Percentiles rank a stretch among this genome's conserved stretches.
These are phyloP conservation scores for Ascaphus truei DNA, from an alignment of 2,113 vertebrate species.

Conservation along the genomic window DNA sequence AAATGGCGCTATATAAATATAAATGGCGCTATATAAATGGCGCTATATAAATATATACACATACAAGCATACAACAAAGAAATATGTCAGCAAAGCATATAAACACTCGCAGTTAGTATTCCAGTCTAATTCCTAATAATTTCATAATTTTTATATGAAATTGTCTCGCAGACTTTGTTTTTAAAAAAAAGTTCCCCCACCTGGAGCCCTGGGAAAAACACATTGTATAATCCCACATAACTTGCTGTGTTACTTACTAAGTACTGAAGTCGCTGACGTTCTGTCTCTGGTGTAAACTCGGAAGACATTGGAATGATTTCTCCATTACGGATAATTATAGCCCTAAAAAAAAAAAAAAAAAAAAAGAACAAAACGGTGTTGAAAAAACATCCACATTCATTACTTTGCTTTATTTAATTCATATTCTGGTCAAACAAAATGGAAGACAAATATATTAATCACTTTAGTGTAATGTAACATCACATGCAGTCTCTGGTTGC, in stretches of 20 bases:
- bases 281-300: slow-evolving; percentile 94
- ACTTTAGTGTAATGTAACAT: too few relatives aligned
- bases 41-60: too few relatives aligned
- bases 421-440: slow-evolving; percentile 25
- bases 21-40: too few relatives aligned
- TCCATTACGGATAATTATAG: slow-evolving; percentile 85
- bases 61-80: too few relatives aligned
- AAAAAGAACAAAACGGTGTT: background rate
- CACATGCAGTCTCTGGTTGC: background rate
- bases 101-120: too few relatives aligned
- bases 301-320: slow-evolving; percentile 91
- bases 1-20: too few relatives aligned
- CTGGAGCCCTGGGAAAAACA: too few relatives aligned
- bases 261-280: slow-evolving; percentile 92
- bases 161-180: too few relatives aligned
- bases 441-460: slow-evolving; percentile 23
- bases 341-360: slow-evolving; percentile 65
- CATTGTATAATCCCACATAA: slow-evolving; percentile 37
- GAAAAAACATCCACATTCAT: background rate
- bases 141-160: too few relatives aligned
- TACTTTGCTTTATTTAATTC: background rate
- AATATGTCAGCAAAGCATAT: too few relatives aligned
- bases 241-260: slow-evolving; percentile 73
- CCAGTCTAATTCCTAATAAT: too few relatives aligned
- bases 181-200: too few relatives aligned